Evolutionary conservation across 2,797 vertebrate species (phyloP).

Genomic region (Premnoplex brunnescens): DNA sequence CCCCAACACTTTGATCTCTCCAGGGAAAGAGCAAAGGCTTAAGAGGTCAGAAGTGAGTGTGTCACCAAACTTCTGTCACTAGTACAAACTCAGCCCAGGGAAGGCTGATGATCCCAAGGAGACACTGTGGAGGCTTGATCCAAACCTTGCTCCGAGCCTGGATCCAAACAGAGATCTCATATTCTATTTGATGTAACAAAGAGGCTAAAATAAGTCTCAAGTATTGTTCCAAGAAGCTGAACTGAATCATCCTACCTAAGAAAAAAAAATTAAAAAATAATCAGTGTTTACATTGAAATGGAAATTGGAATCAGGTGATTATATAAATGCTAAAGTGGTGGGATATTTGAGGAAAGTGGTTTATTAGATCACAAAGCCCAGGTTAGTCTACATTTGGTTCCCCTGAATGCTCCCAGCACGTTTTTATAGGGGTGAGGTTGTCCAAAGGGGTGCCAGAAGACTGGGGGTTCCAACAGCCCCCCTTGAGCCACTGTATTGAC

Average conservation of each 20-base stretch:
- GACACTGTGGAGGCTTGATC: background rate
- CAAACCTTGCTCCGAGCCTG: background rate
- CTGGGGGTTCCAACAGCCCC: background rate
- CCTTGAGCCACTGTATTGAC: background rate
- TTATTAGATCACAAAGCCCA: background rate
- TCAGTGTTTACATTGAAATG: background rate
- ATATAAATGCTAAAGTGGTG: fast-evolving
- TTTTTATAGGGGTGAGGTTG: fast-evolving
- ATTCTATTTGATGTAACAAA: background rate
- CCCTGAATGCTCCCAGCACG: background rate
- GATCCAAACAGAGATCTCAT: background rate
- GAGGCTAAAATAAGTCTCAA: background rate
- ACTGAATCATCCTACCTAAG: background rate
- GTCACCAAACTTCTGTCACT: background rate
- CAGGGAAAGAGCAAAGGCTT: background rate
- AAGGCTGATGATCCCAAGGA: background rate
- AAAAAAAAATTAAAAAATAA: background rate
- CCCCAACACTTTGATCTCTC: background rate
- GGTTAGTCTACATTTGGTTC: background rate
- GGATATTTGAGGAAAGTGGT: background rate
- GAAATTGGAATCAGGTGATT: background rate
- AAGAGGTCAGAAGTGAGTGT: background rate
- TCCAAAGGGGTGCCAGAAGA: background rate
- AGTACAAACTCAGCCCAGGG: background rate
- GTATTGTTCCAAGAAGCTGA: background rate